A percentile compares a stretch with the other conserved stretches of the same genome.
Conservation (phyloP, 2,888 invertebrate genomes). For the Dryobotodes eremita region DNA sequence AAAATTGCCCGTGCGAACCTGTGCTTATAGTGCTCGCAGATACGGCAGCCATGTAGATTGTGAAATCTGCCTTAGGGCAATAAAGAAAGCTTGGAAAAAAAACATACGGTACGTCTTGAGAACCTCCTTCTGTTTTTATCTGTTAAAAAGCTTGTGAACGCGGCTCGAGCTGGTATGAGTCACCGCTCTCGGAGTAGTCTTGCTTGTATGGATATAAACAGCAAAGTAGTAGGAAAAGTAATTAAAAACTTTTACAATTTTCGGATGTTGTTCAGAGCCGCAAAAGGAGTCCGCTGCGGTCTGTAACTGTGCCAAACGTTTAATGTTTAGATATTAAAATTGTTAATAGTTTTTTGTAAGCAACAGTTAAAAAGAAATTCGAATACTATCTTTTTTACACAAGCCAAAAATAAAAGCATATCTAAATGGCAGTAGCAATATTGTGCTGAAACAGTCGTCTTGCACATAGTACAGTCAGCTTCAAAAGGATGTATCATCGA, state of each 20-base stretch:
- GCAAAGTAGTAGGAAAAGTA: not conserved
- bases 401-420: not conserved
- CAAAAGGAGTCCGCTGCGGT: not conserved
- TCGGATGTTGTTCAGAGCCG: not conserved
- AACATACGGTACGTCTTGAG: not conserved
- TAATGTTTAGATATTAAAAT: not conserved
- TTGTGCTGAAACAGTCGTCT: not conserved
- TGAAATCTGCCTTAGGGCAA: not conserved
- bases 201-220: not conserved
- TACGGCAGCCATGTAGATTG: not conserved
- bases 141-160: not conserved
- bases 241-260: constrained; percentile 12
- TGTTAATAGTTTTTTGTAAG: not conserved
- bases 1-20: not conserved
- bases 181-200: not conserved
- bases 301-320: not conserved
- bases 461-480: not conserved
- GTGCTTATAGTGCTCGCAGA: not conserved
- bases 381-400: not conserved
- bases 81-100: not conserved
- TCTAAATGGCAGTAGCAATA: not conserved
- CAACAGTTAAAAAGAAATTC: not conserved
- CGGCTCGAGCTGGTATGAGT: not conserved
- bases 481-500: too few species aligned
- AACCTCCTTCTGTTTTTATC: not conserved